Conservation (phyloP, 2,113 vertebrate genomes). For the Centropristis striata region DNA sequence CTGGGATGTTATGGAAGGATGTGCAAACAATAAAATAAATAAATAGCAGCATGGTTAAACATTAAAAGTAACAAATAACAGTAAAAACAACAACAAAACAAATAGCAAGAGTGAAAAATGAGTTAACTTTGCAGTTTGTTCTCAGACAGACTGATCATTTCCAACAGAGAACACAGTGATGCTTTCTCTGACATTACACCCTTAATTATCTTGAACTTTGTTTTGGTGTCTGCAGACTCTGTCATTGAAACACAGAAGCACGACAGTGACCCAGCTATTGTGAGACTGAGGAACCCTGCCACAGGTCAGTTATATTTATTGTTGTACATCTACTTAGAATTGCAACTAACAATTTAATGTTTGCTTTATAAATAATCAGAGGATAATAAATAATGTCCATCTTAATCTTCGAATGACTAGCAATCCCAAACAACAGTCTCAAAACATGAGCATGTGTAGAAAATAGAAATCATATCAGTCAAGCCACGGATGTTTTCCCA, state of each 20-base stretch:
- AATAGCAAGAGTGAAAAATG: no score
- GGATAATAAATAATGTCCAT: neutral
- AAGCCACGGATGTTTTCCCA: neutral
- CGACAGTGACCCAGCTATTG: slow-evolving; percentile 76
- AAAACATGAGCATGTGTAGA: no score
- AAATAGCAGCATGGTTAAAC: no score
- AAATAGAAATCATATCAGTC: neutral
- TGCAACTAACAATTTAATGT: neutral
- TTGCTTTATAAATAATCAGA: neutral
- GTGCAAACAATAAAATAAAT: no score
- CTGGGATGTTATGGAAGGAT: no score
- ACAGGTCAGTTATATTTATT: slow-evolving; percentile 74
- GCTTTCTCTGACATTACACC: neutral
- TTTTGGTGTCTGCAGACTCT: slow-evolving; percentile 76
- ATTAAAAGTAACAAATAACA: no score
- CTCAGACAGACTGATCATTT: neutral
- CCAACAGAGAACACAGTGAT: neutral
- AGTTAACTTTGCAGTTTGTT: neutral
- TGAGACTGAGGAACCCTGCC: slow-evolving; percentile 81
- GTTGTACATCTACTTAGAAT: neutral
- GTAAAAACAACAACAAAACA: no score
- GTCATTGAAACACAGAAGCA: slow-evolving; percentile 55
- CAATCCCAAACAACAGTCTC: no score
- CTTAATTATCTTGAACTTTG: neutral
- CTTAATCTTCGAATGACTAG: neutral